Base-by-base conservation (phyloP, 2,113 vertebrate genomes). In the Mandrillus leucophaeus region DNA sequence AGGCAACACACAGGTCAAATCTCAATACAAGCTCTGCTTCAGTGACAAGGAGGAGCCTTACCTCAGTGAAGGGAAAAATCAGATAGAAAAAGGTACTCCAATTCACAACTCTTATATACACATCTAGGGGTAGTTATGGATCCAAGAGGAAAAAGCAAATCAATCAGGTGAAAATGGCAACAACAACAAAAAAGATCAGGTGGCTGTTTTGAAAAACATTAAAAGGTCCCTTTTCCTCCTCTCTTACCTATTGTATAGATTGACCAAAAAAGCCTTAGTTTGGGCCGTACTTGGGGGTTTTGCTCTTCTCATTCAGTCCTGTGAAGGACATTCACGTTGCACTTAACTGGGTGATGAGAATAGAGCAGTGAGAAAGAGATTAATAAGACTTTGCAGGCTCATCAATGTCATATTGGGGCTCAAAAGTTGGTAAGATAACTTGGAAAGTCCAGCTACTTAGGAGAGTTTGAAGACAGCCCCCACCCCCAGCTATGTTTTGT, bases 281-380 rank as follows among this genome's bases (percentile, higher is more conserved):
- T 79, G 48, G 27, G 10, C 61, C 57, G 32, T 1, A 3, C 2
- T 4, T 35, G 3, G 35, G 8, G 5, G 6, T 30, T 80, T 35
- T 73, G 66, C 9, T 79, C 23, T 76, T 94, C 64, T 61, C 12
- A 38, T 81, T 18, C 17, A 25, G 0, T 14, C 23, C 59, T 45
- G 0, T 48, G 68, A 50, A 48, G 73, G 43, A 92, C 84, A 88
- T 16, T 13, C 70, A 52, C 1, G 22, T 6, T 52, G 57, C 2
- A 32, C 6, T 50, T 78, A n/a, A 18, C 6, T 12, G 66, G 61
- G 27, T 88, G 40, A 35, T 52, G 6, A 72, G 9, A 73, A 5
- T 0, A 78, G 20, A 57, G 4, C 4, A 13, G 22, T 11, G 38
- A 55, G 48, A 38, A 43, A n/a, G 27, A 52, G 0, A 38, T 18